A percentile compares a stretch with the other conserved stretches of the same genome.
phyloP scores from a whole-genome alignment of 2,797 vertebrate species.

The Babyrousa celebensis region DNA sequence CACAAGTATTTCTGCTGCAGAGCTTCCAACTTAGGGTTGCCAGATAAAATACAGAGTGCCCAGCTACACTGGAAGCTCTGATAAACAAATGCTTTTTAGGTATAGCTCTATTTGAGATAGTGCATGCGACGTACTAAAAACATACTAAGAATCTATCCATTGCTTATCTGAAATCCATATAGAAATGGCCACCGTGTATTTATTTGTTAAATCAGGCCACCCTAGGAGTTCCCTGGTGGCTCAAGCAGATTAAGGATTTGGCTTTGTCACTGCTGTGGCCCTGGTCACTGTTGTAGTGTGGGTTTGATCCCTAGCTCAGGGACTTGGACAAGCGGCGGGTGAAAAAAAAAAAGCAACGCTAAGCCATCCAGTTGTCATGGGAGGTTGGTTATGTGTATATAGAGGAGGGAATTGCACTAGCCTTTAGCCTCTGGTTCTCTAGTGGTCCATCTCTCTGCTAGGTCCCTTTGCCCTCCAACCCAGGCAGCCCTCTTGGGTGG shows the following conservation, averaged over 20 bases:
- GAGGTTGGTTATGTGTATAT: background rate
- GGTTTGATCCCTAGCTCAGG: too few relatives aligned
- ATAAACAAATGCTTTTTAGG: background rate
- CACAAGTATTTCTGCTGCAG: background rate
- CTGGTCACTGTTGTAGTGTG: too few relatives aligned
- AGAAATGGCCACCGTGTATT: background rate
- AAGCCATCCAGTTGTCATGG: background rate
- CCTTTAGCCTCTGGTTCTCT: background rate
- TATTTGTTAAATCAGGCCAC: background rate
- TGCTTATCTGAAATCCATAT: constrained; percentile 34
- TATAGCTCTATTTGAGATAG: background rate
- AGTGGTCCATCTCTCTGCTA: background rate
- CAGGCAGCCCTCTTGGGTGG: background rate
- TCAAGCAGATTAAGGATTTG: too few relatives aligned
- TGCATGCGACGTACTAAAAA: background rate
- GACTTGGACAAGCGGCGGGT: too few relatives aligned
- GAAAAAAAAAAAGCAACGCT: background rate
- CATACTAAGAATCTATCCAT: background rate
- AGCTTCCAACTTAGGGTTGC: background rate
- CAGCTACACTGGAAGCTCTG: constrained; percentile 6
- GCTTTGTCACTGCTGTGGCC: too few relatives aligned
- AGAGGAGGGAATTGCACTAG: background rate
- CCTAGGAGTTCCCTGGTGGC: too few relatives aligned
- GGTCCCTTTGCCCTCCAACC: background rate
- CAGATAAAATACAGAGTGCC: constrained; percentile 8